Base-by-base conservation (phyloP, 1,140 invertebrate species). In the Dysdera silvatica region DNA sequence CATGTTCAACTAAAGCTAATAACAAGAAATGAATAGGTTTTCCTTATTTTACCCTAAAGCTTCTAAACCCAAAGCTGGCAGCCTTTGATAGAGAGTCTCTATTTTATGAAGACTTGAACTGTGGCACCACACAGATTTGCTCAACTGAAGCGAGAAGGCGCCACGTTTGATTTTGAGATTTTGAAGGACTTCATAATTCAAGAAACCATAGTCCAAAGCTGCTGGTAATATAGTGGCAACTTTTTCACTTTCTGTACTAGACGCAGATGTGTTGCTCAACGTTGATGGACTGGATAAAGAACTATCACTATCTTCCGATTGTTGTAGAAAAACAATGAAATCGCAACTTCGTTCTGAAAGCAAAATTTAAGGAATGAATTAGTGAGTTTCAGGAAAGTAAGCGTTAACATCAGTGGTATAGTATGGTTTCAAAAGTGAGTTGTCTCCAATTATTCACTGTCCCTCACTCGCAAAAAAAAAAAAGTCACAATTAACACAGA, bases 281-380 rank as follows among this genome's bases (percentile, higher is more conserved):
- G 57, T 37, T 51, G 57, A 59, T 49, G 26, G 26, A 20, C 49
- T 61, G 35, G 31, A n/a, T n/a, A n/a, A n/a, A n/a, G n/a, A n/a
- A n/a, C n/a, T n/a, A n/a, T n/a, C n/a, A n/a, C n/a, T n/a, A n/a
- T n/a, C n/a, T n/a, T n/a, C n/a, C n/a, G n/a, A n/a, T n/a, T n/a
- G n/a, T n/a, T n/a, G n/a, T n/a, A n/a, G n/a, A n/a, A n/a, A n/a
- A n/a, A n/a, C n/a, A n/a, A n/a, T n/a, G n/a, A n/a, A n/a, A n/a
- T n/a, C n/a, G n/a, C n/a, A n/a, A n/a, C n/a, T n/a, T n/a, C n/a
- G n/a, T n/a, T n/a, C n/a, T n/a, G n/a, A n/a, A n/a, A n/a, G n/a
- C n/a, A n/a, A n/a, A n/a, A n/a, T n/a, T n/a, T n/a, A n/a, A n/a
- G n/a, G n/a, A n/a, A n/a, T n/a, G n/a, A n/a, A n/a, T n/a, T n/a